Conservation (phyloP, 2,797 vertebrate genomes). For the Leptatherina wallacei region DNA sequence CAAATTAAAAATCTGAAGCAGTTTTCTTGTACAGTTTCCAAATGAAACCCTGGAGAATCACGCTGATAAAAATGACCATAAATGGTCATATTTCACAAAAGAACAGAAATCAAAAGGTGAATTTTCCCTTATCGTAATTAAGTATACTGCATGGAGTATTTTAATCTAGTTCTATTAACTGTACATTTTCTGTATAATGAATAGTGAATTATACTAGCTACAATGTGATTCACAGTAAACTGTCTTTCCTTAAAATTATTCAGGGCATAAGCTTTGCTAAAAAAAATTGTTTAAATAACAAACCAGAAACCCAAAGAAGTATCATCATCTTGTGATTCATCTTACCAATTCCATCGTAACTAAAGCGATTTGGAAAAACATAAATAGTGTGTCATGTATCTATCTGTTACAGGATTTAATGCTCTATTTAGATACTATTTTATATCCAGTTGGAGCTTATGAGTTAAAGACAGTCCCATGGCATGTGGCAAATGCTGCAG, state of each 20-base stretch:
- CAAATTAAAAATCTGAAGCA: conserved; percentile 55
- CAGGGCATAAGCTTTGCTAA: conserved; percentile 11
- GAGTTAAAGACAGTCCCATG: conserved; percentile 9
- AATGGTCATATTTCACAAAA: conserved; percentile 5
- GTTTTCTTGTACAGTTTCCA: conserved; percentile 32
- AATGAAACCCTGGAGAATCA: conserved; percentile 22
- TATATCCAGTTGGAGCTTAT: conserved; percentile 27
- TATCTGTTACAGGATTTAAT: conserved; percentile 28
- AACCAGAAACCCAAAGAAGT: conserved; percentile 15
- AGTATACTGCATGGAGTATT: not conserved
- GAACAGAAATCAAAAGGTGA: not conserved
- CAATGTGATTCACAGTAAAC: conserved; percentile 21
- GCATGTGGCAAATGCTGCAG: conserved; percentile 20
- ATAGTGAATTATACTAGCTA: not conserved
- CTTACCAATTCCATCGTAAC: conserved; percentile 18
- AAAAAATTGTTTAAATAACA: conserved; percentile 28
- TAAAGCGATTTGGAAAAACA: conserved; percentile 14
- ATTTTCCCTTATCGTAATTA: not conserved
- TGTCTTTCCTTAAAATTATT: conserved; percentile 16
- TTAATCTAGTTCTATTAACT: conserved; percentile 19
- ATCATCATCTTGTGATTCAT: conserved; percentile 53
- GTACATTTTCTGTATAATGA: conserved; percentile 1
- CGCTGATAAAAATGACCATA: conserved; percentile 6
- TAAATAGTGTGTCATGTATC: not conserved
- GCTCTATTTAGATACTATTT: conserved; percentile 25